phyloP scores from a whole-genome alignment of 2,113 vertebrate genomes.

The Tupaia tana region DNA sequence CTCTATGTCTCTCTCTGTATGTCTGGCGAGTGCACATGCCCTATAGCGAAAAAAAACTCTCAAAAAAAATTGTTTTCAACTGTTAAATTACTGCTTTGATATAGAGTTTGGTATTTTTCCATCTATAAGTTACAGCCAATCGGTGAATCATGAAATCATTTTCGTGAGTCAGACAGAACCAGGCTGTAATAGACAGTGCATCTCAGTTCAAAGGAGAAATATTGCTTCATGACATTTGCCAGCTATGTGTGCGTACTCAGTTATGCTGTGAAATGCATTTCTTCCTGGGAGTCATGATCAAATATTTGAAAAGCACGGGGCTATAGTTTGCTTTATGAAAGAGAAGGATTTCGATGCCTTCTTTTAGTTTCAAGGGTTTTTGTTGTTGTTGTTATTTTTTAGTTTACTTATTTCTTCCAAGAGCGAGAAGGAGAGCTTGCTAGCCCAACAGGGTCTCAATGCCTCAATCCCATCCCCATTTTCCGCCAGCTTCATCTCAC shows the following conservation, averaged over 20 bases:
- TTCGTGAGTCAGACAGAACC: background rate
- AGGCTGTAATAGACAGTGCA: background rate
- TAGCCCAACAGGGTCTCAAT: no score
- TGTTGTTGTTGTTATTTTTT: no score
- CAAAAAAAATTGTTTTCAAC: no score
- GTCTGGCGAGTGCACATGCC: no score
- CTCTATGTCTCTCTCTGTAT: no score
- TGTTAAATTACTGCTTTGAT: background rate
- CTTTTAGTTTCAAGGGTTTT: no score
- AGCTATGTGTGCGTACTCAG: background rate
- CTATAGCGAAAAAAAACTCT: no score
- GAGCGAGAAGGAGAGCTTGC: no score
- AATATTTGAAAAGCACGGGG: background rate
- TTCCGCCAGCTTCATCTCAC: no score
- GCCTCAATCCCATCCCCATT: no score
- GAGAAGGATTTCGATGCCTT: background rate
- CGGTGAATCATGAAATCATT: background rate
- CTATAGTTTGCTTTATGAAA: background rate
- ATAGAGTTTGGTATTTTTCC: background rate
- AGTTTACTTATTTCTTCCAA: no score
- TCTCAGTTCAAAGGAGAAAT: background rate
- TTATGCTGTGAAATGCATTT: background rate
- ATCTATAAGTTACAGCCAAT: background rate
- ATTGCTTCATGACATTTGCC: background rate
- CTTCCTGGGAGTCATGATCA: background rate